Percentiles rank a stretch among this genome's conserved stretches.
phyloP scores from a whole-genome alignment of 1,140 invertebrate genomes.

The Ceratosolen solmsi region DNA sequence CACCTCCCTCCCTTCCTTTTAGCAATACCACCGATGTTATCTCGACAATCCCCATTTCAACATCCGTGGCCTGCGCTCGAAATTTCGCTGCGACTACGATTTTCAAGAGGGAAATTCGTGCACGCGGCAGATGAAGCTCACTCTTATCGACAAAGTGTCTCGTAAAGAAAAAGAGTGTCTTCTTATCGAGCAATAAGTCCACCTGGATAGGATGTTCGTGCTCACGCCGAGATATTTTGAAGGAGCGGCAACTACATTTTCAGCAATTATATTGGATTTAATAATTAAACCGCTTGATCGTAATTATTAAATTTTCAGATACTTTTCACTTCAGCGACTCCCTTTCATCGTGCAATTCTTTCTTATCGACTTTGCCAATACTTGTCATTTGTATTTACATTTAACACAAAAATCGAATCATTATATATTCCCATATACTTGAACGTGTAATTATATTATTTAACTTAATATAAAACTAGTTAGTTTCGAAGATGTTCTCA shows the following conservation, averaged over 20 bases:
- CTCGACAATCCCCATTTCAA: background rate
- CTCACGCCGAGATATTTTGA: background rate
- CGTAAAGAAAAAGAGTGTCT: background rate
- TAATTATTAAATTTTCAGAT: too few species aligned
- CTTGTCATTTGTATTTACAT: too few species aligned
- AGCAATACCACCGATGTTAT: background rate
- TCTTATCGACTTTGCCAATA: too few species aligned
- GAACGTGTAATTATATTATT: too few species aligned
- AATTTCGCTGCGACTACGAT: background rate
- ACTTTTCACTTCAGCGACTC: too few species aligned
- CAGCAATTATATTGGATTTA: background rate
- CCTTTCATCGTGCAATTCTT: too few species aligned
- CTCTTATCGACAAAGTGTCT: slow-evolving; percentile 11
- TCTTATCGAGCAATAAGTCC: background rate
- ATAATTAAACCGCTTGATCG: background rate
- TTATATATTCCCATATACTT: too few species aligned
- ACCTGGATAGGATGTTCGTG: background rate
- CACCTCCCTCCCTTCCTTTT: background rate
- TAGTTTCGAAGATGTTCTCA: too few species aligned
- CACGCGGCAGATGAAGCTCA: background rate
- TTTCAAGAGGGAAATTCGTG: background rate
- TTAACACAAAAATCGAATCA: too few species aligned
- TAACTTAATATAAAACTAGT: too few species aligned
- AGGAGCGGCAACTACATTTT: too few species aligned
- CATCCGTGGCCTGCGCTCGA: background rate